A percentile compares a stretch with the other conserved stretches of the same genome.
phyloP scores from a whole-genome alignment of 1,140 invertebrate species.

The Drosophila rufa region DNA sequence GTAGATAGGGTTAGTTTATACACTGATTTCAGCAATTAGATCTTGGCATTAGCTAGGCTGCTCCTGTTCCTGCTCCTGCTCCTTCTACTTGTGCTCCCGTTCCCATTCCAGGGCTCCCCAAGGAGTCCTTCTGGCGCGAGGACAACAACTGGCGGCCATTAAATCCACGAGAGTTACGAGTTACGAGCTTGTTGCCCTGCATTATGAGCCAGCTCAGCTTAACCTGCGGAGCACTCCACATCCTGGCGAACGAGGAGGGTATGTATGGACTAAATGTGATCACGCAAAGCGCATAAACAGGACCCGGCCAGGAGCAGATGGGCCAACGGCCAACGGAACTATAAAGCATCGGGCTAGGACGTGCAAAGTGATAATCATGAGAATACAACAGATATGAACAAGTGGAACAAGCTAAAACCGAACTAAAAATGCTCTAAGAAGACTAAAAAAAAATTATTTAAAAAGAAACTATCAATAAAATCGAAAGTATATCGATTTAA shows the following conservation, averaged over 20 bases:
- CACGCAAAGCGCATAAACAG: slow-evolving; percentile 76
- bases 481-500: too few species aligned
- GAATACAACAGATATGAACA: slow-evolving; percentile 32
- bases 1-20: slow-evolving; percentile 21
- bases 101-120: background rate
- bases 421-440: background rate
- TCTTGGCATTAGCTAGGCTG: slow-evolving; percentile 10
- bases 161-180: slow-evolving; percentile 50
- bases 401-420: background rate
- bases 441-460: background rate
- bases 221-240: slow-evolving; percentile 16
- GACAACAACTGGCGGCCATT: slow-evolving; percentile 34
- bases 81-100: background rate
- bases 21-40: slow-evolving; percentile 52
- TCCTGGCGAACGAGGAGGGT: background rate
- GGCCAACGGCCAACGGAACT: slow-evolving; percentile 54
- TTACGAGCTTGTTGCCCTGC: slow-evolving; percentile 35
- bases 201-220: slow-evolving; percentile 30
- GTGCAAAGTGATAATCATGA: slow-evolving; percentile 73
- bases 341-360: slow-evolving; percentile 70
- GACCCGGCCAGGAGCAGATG: slow-evolving; percentile 29
- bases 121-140: slow-evolving; percentile 5
- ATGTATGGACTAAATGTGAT: slow-evolving; percentile 61
- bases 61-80: background rate
- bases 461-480: too few species aligned